Evolutionary conservation across 2,888 invertebrate species (phyloP).

Genomic region (Amblyjoppa proteus): DNA sequence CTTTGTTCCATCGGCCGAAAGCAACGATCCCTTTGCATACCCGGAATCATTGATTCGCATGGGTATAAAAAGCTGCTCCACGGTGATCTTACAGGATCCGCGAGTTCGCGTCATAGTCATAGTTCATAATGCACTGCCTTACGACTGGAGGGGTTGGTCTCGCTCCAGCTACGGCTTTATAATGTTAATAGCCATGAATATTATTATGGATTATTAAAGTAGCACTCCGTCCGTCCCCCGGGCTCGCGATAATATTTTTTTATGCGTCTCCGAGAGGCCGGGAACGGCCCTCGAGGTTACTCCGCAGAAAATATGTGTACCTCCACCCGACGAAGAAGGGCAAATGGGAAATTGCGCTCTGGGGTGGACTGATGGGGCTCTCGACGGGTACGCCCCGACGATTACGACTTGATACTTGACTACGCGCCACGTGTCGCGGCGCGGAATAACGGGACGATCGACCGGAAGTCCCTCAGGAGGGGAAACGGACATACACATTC

Average conservation of each 20-base stretch:
- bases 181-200: constrained; percentile 67
- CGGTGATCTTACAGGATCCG: constrained; percentile 37
- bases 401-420: constrained; percentile 61
- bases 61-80: neutral
- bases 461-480: constrained; percentile 25
- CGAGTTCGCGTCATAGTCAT: neutral
- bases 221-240: constrained; percentile 30
- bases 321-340: constrained; percentile 21
- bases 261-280: constrained; percentile 32
- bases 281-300: constrained; percentile 37
- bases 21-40: neutral
- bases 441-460: constrained; percentile 20
- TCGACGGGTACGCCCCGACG: constrained; percentile 64
- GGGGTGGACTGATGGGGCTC: constrained; percentile 44
- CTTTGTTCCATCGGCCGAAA: neutral
- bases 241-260: constrained; percentile 36
- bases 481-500: constrained; percentile 36
- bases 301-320: constrained; percentile 72
- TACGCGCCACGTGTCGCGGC: constrained; percentile 51
- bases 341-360: constrained; percentile 37
- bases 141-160: constrained; percentile 3
- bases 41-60: neutral
- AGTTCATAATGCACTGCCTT: constrained; percentile 1
- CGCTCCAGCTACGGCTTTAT: constrained; percentile 53
- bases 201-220: constrained; percentile 66